Evolutionary conservation across 2,888 invertebrate species (phyloP).

Genomic region (Oscheius myriophilus): DNA sequence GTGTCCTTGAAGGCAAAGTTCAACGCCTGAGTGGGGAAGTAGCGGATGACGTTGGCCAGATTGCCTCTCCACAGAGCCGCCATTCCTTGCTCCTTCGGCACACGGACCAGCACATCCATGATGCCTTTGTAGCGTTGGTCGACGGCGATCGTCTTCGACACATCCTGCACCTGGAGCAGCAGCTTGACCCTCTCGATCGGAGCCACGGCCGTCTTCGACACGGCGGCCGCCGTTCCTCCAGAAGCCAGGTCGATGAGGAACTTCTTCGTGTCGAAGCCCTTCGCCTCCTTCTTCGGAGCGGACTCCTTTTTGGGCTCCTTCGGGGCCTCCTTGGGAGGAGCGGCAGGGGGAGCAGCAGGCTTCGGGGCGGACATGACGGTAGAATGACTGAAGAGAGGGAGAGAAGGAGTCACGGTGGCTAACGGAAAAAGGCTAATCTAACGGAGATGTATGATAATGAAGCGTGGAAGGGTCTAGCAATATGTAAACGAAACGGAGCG

Average conservation of each 20-base stretch:
- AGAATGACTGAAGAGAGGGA: too few relatives aligned
- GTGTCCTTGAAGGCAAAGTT: constrained; percentile 88
- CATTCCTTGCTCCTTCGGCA: constrained; percentile 69
- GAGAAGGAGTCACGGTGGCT: too few relatives aligned
- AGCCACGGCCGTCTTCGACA: constrained; percentile 92
- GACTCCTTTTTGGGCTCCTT: constrained; percentile 19
- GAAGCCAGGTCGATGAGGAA: constrained; percentile 62
- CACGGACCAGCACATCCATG: constrained; percentile 59
- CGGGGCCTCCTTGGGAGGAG: not conserved
- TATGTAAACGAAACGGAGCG: too few relatives aligned
- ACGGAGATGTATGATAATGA: too few relatives aligned
- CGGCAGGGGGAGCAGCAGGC: not conserved
- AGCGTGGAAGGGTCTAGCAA: too few relatives aligned
- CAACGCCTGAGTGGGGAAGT: constrained; percentile 91
- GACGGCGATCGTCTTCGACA: constrained; percentile 57
- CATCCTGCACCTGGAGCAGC: constrained; percentile 79
- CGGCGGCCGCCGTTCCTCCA: constrained; percentile 78
- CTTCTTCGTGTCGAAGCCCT: constrained; percentile 60
- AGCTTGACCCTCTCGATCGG: constrained; percentile 94
- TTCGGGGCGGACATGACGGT: not conserved
- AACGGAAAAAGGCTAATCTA: too few relatives aligned
- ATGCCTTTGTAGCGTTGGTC: constrained; percentile 69
- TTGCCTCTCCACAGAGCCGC: constrained; percentile 73
- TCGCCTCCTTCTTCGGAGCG: constrained; percentile 35
- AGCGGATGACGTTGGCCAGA: constrained; percentile 73